Evolutionary conservation across 2,797 vertebrate genomes (phyloP), one percentile per base, ranked within the genome.

Genomic region (Florisuga fusca): DNA sequence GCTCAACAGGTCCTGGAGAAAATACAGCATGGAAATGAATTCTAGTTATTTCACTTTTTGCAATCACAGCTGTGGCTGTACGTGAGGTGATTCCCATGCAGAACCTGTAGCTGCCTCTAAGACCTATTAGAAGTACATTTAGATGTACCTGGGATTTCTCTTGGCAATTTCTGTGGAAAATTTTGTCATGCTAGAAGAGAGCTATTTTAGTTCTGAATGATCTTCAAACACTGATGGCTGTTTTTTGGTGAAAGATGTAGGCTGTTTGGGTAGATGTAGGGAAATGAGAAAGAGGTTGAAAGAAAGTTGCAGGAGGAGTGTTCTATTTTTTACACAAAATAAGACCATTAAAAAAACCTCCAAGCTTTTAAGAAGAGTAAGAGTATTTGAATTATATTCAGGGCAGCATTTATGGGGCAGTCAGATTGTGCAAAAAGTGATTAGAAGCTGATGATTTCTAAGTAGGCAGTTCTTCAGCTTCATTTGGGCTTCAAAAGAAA

Each of bases 401-500:
- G 22, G n/a, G 23, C 23, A 66, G 26, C 25, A 84, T 77, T 88
- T 77, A 31, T 21, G 25, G 38, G 9, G 20, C n/a, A 72, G 36
- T 67, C 13, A 77, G 33, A 12, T 27, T 64, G 26, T 81, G 26
- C 36, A 55, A 85, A 68, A 73, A 64, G 12, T 54, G 17, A 19
- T 10, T 72, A 50, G 66, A 76, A 81, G 38, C 69, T 66, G 31
- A 29, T 64, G 10, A n/a, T 50, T 91, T 88, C 64, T 63, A 64
- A 62, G 34, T 63, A 87, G 72, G 62, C 16, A 22, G 33, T 36
- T 66, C 41, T 54, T 55, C 36, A 53, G 77, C 14, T 82, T 29
- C 22, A 2, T 90, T 95, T 89, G 45, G 66, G 36, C 71, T 90
- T 75, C 57, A 80, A 73, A 89, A 62, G 72, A 89, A 87, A 79